These are phyloP conservation scores for Typhlichthys subterraneus DNA, from an alignment of 2,797 vertebrate species.

Conservation along the genomic window DNA sequence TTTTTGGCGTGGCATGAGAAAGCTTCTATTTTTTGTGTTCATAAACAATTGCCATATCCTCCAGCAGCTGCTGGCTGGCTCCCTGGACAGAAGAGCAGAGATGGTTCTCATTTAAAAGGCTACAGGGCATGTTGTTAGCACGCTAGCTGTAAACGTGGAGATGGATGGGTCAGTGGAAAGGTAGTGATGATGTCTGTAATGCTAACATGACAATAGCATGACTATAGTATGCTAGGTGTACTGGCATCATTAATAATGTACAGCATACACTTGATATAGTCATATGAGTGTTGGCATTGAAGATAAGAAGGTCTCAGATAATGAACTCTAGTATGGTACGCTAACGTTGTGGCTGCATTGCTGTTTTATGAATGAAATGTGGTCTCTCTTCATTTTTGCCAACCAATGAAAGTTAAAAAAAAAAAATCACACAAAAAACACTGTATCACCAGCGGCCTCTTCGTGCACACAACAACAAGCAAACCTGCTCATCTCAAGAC, in stretches of 20 bases:
- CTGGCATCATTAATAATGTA: background rate
- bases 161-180: slow-evolving; percentile 67
- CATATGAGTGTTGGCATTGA: background rate
- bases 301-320: background rate
- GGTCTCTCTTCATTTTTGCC: no score
- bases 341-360: no score
- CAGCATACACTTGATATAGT: background rate
- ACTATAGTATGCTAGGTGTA: slow-evolving; percentile 14
- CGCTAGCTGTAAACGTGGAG: slow-evolving; percentile 69
- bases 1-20: slow-evolving; percentile 94
- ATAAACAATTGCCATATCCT: slow-evolving; percentile 99
- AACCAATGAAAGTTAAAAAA: background rate
- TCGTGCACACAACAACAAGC: slow-evolving; percentile 22
- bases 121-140: slow-evolving; percentile 79
- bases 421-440: slow-evolving; percentile 27
- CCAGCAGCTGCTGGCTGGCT: slow-evolving; percentile 96
- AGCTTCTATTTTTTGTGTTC: slow-evolving; percentile 83
- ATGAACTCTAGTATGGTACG: no score
- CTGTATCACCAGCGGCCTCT: background rate
- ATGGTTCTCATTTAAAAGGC: slow-evolving; percentile 93
- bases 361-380: no score
- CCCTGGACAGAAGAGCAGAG: slow-evolving; percentile 68
- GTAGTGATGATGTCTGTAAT: slow-evolving; percentile 48
- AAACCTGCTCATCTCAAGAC: slow-evolving; percentile 28
- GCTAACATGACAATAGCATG: slow-evolving; percentile 64